phyloP scores from a whole-genome alignment of 1,140 invertebrate genomes.

The Wasmannia auropunctata region DNA sequence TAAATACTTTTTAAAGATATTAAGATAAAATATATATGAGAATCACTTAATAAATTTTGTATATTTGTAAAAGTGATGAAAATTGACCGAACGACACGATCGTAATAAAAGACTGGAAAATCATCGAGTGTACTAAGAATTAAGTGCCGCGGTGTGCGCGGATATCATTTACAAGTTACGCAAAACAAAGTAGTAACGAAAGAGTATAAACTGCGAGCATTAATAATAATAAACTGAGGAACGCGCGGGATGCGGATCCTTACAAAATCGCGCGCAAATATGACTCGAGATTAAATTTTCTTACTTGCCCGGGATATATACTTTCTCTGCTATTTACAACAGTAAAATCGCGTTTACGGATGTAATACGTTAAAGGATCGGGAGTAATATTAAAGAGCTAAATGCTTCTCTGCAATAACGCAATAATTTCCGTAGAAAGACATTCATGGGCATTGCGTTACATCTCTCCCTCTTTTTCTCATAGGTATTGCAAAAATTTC shows the following conservation, averaged over 20 bases:
- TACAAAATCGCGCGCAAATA: neutral
- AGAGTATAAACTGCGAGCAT: neutral
- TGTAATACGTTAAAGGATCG: neutral
- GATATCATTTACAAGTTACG: neutral
- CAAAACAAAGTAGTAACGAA: neutral
- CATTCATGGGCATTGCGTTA: neutral
- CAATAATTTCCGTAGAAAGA: neutral
- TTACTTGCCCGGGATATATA: neutral
- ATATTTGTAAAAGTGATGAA: too few relatives aligned
- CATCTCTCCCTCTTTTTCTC: too few relatives aligned
- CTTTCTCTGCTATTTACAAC: neutral
- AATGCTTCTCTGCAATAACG: constrained; percentile 18
- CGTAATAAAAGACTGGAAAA: too few relatives aligned
- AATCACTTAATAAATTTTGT: too few relatives aligned
- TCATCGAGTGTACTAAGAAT: too few relatives aligned
- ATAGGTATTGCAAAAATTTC: constrained; percentile 14
- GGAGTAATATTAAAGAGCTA: constrained; percentile 12
- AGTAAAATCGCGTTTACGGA: neutral
- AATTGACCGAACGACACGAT: too few relatives aligned
- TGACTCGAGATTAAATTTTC: constrained; percentile 26
- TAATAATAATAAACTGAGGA: neutral
- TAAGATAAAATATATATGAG: too few relatives aligned
- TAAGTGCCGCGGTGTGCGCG: too few relatives aligned
- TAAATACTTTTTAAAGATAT: too few relatives aligned
- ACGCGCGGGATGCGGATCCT: neutral